phyloP scores from a whole-genome alignment of 2,797 vertebrate species.

The Peromyscus attwateri region DNA sequence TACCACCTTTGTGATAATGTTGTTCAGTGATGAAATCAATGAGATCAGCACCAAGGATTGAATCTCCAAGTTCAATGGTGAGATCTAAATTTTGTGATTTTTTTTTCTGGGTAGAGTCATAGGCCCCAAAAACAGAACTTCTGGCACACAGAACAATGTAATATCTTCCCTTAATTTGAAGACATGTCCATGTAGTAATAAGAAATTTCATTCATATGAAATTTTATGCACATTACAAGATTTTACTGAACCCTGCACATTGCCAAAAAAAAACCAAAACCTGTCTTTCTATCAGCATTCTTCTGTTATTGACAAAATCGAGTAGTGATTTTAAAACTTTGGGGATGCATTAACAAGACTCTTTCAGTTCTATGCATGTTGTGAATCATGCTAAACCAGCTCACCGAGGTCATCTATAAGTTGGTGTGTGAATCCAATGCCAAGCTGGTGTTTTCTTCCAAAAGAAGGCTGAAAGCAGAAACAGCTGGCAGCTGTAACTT shows the following conservation, averaged over 20 bases:
- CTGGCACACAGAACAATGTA: background rate
- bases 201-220: background rate
- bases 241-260: background rate
- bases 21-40: background rate
- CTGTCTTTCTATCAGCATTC: background rate
- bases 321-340: background rate
- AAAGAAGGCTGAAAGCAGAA: background rate
- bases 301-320: background rate
- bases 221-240: background rate
- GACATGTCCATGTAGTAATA: background rate
- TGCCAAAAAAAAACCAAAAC: background rate
- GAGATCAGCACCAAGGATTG: background rate
- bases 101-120: background rate
- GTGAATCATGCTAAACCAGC: background rate
- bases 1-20: background rate
- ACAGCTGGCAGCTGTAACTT: too few relatives aligned
- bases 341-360: background rate
- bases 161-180: background rate
- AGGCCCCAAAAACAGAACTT: background rate
- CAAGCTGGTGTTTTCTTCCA: background rate
- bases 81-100: background rate
- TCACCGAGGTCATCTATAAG: background rate
- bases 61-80: background rate
- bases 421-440: background rate
- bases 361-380: background rate